Conservation (phyloP, 1,140 invertebrate species). For the Zaprionus vittiger region DNA sequence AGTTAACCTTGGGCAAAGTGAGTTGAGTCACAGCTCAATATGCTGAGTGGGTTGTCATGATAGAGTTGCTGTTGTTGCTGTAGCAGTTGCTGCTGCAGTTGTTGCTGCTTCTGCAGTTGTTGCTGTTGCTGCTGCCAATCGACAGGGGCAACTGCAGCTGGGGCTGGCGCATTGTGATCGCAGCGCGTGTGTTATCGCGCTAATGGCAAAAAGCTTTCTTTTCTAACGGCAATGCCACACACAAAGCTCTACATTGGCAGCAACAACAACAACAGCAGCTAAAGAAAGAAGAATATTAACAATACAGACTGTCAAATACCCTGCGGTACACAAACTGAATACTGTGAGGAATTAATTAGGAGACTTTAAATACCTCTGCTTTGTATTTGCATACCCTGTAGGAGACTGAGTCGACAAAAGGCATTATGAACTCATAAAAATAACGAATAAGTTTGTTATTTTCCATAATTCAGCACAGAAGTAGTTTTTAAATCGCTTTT, state of each 20-base stretch:
- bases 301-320: background rate
- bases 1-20: constrained; percentile 30
- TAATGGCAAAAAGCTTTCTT: constrained; percentile 50
- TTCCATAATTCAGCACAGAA: too few species aligned
- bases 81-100: background rate
- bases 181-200: constrained; percentile 3
- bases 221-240: constrained; percentile 63
- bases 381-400: too few species aligned
- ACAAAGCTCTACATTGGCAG: constrained; percentile 31
- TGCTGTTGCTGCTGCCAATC: constrained; percentile 1
- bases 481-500: too few species aligned
- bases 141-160: constrained; percentile 2
- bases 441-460: rapidly evolving
- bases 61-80: background rate
- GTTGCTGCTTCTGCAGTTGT: background rate
- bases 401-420: too few species aligned
- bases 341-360: too few species aligned
- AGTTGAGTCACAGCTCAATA: constrained; percentile 49
- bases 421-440: too few species aligned
- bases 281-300: background rate
- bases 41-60: constrained; percentile 26
- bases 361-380: too few species aligned
- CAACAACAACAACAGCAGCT: background rate
- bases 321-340: background rate
- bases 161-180: background rate